Base-by-base conservation (phyloP, 92 coral and sea anemone species). In the Zoanthus solanderi region DNA sequence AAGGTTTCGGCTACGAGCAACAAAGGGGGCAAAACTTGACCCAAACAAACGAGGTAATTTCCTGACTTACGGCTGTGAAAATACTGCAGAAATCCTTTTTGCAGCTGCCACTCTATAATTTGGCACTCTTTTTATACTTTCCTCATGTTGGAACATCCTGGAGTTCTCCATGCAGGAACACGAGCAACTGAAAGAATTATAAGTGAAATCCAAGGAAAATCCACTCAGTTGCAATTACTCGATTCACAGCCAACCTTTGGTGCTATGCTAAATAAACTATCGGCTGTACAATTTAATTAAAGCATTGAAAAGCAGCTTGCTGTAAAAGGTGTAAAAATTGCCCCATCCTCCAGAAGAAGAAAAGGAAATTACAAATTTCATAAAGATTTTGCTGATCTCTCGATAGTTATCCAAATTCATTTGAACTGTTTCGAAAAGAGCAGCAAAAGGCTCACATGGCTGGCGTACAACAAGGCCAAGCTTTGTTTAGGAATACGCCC, bases 41-140 rank as follows among this genome's bases (percentile, higher is more conserved):
- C 88, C 88, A n/a, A 69, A 42, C 34, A 86, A 86, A 78, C 71
- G 89, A 45, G 89, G 89, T 53, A 18, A 86, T 15, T 86, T 76
- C 69, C 68, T 65, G 9, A 86, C 84, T 12, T 87, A 79, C 13
- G 86, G 90, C 76, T 87, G 76, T 45, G 68, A 88, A 15, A 1
- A 60, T 8, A 88, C 79, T n/a, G 76, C 83, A 23, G 91, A 88
- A 73, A 29, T 81, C 52, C 78, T 71, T 65, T 80, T 80, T 88
- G 87, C 91, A 10, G 91, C 87, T 6, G 91, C 87, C 10, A 88
- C 75, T 88, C 3, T 76, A 88, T 48, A 71, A 88, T 80, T 76
- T 88, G 16, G 87, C 91, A 32, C 50, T 88, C 1, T 88, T 57
- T 72, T 72, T 79, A n/a, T 87, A 88, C 63, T 79, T 88, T 47